Base-by-base conservation (phyloP, 2,888 invertebrate genomes). In the Tortricodes alternella region DNA sequence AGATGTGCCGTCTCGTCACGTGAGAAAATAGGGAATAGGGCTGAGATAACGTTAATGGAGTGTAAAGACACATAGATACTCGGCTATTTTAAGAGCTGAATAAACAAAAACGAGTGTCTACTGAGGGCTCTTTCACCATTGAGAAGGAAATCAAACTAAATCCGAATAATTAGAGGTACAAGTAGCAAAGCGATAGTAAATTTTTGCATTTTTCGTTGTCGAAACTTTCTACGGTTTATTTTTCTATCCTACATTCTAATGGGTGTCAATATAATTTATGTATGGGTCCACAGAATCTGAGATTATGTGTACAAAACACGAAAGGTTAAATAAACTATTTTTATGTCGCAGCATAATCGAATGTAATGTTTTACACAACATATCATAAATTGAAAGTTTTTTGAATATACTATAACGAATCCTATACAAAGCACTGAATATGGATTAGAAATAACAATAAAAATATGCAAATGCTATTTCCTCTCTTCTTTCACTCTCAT, bases 21-120 rank as follows among this genome's bases (percentile, higher is more conserved):
- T 87, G 88, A 81, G 87, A 86, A 84, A 79, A 80, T 78, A 76
- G 73, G 74, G 73, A 64, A 62, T 66, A 68, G 70, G 64, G 68
- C 62, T 59, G 73, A 74, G 77, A 76, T 74, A 68, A 65, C 63
- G 62, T 60, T 70, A 74, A 74, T 74, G 70, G 70, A 64, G 65
- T 55, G 73, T 64, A 62, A 73, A 49, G 55, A 66, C 68, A 70
- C 70, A 68, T 67, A 68, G 63, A 68, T 67, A 53, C 39, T 27
- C 23, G 55, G 43, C 43, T 56, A 56, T 56, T 49, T 56, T 35
- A 16, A 37, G 55, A 56, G 43, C 35, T 43, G 46, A 13, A 46
- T 55, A 41, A 48, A 55, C 48, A 55, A 55, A 49, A 35, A 43
- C 13, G 29, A 27, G n/a, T n/a, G n/a, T n/a, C 37, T 27, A 18